Evolutionary conservation across 2,888 invertebrate genomes (phyloP).

Genomic region (Griposia aprilina): DNA sequence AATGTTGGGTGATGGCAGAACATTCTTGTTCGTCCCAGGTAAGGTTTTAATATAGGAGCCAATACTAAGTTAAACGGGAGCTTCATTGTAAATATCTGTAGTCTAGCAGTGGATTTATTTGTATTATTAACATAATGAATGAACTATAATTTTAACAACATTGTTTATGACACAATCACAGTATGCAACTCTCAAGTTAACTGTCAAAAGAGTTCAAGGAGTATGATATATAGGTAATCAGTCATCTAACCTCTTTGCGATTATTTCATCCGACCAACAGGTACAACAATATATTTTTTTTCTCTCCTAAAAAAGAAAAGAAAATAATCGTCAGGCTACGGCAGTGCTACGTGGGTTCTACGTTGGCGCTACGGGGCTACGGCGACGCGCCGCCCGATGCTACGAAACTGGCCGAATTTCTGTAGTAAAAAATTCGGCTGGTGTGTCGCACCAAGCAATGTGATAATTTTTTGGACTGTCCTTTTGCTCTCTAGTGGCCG

Average conservation of each 20-base stretch:
- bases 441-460: neutral
- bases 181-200: slow-evolving; percentile 18
- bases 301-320: neutral
- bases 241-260: neutral
- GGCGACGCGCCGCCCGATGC: neutral
- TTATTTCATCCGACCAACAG: neutral
- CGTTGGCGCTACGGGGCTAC: neutral
- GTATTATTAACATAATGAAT: slow-evolving; percentile 43
- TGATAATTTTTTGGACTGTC: neutral
- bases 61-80: slow-evolving; percentile 79
- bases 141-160: slow-evolving; percentile 23
- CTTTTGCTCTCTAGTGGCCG: too few species aligned
- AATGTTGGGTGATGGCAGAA: slow-evolving; percentile 80
- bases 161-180: neutral
- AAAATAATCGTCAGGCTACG: neutral
- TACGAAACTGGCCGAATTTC: slow-evolving; percentile 1
- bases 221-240: neutral
- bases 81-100: slow-evolving; percentile 74
- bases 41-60: slow-evolving; percentile 77
- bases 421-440: too few species aligned
- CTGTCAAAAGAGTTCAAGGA: slow-evolving; percentile 13
- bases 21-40: slow-evolving; percentile 73
- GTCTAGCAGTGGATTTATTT: slow-evolving; percentile 49
- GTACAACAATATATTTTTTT: neutral
- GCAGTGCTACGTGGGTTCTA: neutral